A percentile compares a stretch with the other conserved stretches of the same genome.
These are phyloP conservation scores for Trididemnum miniatum DNA, from an alignment of 23 tunicate genomes.

Conservation along the genomic window DNA sequence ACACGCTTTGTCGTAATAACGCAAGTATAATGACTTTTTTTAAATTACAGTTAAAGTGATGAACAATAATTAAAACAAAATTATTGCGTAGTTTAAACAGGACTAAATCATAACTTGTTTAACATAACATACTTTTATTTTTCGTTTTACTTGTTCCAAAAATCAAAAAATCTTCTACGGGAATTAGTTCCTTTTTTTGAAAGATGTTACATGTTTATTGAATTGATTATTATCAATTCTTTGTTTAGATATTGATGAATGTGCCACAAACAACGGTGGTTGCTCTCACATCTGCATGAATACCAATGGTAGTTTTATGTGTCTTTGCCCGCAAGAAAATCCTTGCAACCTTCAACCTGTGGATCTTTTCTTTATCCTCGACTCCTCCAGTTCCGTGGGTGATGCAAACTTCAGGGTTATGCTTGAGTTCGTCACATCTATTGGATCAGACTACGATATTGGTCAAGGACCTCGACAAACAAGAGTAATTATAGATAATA, in stretches of 20 bases:
- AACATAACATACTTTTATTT: too few relatives aligned
- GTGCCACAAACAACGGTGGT: conserved; percentile 88
- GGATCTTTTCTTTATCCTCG: conserved; percentile 88
- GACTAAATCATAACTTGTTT: too few relatives aligned
- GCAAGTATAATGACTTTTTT: too few relatives aligned
- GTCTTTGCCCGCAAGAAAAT: conserved; percentile 63
- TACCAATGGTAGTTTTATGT: conserved; percentile 74
- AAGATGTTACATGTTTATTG: neutral
- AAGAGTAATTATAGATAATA: conserved; percentile 50
- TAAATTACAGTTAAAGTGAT: too few relatives aligned
- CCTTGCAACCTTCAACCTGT: conserved; percentile 57
- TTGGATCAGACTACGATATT: conserved; percentile 34
- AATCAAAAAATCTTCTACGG: too few relatives aligned
- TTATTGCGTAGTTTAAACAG: too few relatives aligned
- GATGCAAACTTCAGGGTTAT: conserved; percentile 62
- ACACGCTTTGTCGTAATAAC: too few relatives aligned
- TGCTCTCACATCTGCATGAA: conserved; percentile 94
- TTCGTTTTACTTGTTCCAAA: too few relatives aligned
- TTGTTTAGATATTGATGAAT: conserved; percentile 88
- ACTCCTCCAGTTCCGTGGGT: conserved; percentile 84
- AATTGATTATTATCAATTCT: too few relatives aligned
- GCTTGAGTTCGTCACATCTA: conserved; percentile 45
- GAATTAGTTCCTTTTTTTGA: neutral
- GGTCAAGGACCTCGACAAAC: conserved; percentile 66
- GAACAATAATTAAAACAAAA: too few relatives aligned